Evolutionary conservation across 1,140 invertebrate genomes (phyloP).

Genomic region (Lasioglossum baleicum): DNA sequence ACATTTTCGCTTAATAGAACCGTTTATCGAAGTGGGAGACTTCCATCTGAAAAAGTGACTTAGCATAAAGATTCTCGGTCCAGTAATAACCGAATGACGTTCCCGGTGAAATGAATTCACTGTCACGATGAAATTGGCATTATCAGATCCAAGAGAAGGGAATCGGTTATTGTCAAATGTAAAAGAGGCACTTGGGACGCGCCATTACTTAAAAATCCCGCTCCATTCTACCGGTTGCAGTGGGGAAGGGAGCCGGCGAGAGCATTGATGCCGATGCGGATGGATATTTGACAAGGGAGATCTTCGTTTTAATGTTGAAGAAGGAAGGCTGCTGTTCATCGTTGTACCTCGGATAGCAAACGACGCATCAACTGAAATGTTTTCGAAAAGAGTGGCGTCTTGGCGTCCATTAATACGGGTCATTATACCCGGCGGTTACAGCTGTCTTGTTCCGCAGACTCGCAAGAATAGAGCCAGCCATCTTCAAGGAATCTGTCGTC

Average conservation of each 20-base stretch:
- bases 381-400: slow-evolving; percentile 30
- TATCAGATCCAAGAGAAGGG: neutral
- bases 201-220: slow-evolving; percentile 63
- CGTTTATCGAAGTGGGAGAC: too few species aligned
- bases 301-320: slow-evolving; percentile 14
- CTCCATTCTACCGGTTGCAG: neutral
- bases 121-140: neutral
- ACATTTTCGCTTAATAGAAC: too few species aligned
- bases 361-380: slow-evolving; percentile 37
- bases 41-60: too few species aligned
- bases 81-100: neutral
- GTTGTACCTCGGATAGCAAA: slow-evolving; percentile 16
- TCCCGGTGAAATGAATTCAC: neutral
- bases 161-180: slow-evolving; percentile 29
- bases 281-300: slow-evolving; percentile 34
- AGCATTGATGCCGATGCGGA: slow-evolving; percentile 45
- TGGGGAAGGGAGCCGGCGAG: slow-evolving; percentile 6
- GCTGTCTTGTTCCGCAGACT: slow-evolving; percentile 17
- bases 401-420: slow-evolving; percentile 36
- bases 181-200: slow-evolving; percentile 5
- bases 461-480: slow-evolving; percentile 14
- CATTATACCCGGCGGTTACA: slow-evolving; percentile 37
- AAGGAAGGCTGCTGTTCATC: slow-evolving; percentile 28
- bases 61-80: neutral
- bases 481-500: slow-evolving; percentile 9